phyloP scores from a whole-genome alignment of 1,140 invertebrate genomes.

The Tribolium castaneum region DNA sequence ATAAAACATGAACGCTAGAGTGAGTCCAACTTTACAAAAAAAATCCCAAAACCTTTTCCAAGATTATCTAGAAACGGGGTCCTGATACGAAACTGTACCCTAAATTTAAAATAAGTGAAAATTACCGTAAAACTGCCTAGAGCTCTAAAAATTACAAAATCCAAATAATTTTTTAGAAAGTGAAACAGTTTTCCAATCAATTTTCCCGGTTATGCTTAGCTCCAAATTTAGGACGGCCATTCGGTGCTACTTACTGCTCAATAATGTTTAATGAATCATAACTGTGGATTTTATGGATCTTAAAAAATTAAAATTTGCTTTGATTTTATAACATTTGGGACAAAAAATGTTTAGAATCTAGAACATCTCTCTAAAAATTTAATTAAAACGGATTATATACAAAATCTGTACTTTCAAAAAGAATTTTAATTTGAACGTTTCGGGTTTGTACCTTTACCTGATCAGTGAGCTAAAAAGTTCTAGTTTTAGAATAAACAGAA shows the following conservation, averaged over 20 bases:
- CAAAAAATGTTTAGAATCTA: background rate
- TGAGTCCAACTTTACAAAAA: background rate
- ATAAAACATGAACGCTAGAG: background rate
- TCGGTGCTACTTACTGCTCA: slow-evolving; percentile 1
- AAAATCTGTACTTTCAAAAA: background rate
- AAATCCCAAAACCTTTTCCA: background rate
- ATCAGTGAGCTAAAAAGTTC: background rate
- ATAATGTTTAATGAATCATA: slow-evolving; percentile 35
- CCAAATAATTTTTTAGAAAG: too few relatives aligned
- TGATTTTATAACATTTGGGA: background rate
- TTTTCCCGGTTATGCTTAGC: too few relatives aligned
- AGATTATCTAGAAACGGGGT: background rate
- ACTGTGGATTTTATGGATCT: slow-evolving; percentile 1
- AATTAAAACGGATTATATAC: background rate
- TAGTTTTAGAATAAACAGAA: too few relatives aligned
- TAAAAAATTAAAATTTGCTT: background rate
- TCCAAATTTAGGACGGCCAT: background rate
- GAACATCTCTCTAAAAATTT: background rate
- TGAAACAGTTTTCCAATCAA: too few relatives aligned
- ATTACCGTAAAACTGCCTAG: too few relatives aligned
- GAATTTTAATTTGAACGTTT: background rate
- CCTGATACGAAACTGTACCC: background rate
- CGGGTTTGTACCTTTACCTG: background rate
- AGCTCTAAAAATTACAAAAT: too few relatives aligned
- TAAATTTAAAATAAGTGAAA: background rate